phyloP scores from a whole-genome alignment of 2,888 invertebrate genomes.

The Hartigia nigra region DNA sequence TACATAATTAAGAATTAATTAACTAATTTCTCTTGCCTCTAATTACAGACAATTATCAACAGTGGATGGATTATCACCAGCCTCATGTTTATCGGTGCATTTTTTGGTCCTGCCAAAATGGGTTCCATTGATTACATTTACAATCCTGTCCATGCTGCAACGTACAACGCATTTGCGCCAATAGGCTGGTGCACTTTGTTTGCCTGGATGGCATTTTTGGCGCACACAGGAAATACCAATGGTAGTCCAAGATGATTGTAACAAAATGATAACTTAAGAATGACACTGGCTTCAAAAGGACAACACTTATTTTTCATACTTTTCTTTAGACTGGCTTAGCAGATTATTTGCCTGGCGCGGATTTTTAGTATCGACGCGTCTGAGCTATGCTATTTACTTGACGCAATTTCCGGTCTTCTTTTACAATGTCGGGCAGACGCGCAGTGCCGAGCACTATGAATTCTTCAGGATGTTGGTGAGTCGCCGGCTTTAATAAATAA shows the following conservation, averaged over 20 bases:
- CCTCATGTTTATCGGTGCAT: conserved; percentile 68
- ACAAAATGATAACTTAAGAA: neutral
- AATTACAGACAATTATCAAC: conserved; percentile 65
- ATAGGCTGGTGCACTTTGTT: conserved; percentile 77
- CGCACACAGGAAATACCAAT: conserved; percentile 71
- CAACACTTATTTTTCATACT: conserved; percentile 2
- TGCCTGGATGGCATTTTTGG: conserved; percentile 75
- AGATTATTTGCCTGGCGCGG: conserved; percentile 71
- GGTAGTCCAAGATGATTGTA: conserved; percentile 38
- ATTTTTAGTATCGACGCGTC: conserved; percentile 74
- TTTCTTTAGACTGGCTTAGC: conserved; percentile 68
- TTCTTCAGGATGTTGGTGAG: conserved; percentile 71
- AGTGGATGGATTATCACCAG: conserved; percentile 71
- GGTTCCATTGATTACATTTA: conserved; percentile 73
- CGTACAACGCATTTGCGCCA: conserved; percentile 77
- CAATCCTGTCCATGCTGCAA: conserved; percentile 73
- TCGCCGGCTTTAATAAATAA: conserved; percentile 19
- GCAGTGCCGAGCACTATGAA: conserved; percentile 71
- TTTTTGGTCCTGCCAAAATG: conserved; percentile 75
- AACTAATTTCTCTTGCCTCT: neutral
- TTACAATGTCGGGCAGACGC: conserved; percentile 74
- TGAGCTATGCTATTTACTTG: conserved; percentile 78
- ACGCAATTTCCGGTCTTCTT: conserved; percentile 80
- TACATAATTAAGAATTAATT: neutral
- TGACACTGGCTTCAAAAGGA: neutral